Conservation (phyloP, 1,140 invertebrate species). For the Halyomorpha halys region DNA sequence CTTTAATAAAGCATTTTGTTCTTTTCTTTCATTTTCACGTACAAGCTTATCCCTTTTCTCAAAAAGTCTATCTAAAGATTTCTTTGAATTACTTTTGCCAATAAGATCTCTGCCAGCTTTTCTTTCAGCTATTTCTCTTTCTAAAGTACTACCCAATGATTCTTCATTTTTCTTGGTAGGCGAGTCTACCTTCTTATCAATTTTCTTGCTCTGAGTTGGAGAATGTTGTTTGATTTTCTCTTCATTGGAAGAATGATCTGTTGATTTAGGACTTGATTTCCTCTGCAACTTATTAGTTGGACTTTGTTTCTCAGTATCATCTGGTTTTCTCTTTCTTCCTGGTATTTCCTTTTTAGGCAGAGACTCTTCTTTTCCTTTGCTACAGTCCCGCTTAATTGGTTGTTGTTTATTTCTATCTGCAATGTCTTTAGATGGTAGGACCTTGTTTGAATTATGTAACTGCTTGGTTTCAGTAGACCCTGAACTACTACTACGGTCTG, state of each 20-base stretch:
- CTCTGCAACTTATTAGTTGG: conserved; percentile 26
- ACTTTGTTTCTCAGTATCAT: conserved; percentile 30
- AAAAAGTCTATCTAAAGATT: conserved; percentile 30
- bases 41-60: conserved; percentile 30
- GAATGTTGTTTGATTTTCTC: conserved; percentile 37
- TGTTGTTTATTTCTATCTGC: conserved; percentile 21
- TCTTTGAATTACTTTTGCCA: conserved; percentile 28
- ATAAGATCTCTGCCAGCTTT: conserved; percentile 26
- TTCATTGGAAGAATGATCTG: conserved; percentile 33
- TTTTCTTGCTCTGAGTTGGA: conserved; percentile 56
- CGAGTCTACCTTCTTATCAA: conserved; percentile 46
- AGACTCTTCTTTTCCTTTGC: conserved; percentile 16
- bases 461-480: conserved; percentile 5
- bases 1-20: conserved; percentile 15
- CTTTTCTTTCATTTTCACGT: conserved; percentile 26
- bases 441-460: conserved; percentile 12
- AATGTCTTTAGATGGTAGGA: conserved; percentile 10
- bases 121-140: conserved; percentile 31
- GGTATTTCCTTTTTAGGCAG: conserved; percentile 22
- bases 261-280: conserved; percentile 32
- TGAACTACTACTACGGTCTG: conserved; percentile 23
- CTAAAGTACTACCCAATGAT: conserved; percentile 27
- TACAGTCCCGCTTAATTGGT: conserved; percentile 27
- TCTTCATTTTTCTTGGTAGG: conserved; percentile 22
- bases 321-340: conserved; percentile 35